Evolutionary conservation across 1,140 invertebrate genomes (phyloP).

Genomic region (Tetraneura akinire): DNA sequence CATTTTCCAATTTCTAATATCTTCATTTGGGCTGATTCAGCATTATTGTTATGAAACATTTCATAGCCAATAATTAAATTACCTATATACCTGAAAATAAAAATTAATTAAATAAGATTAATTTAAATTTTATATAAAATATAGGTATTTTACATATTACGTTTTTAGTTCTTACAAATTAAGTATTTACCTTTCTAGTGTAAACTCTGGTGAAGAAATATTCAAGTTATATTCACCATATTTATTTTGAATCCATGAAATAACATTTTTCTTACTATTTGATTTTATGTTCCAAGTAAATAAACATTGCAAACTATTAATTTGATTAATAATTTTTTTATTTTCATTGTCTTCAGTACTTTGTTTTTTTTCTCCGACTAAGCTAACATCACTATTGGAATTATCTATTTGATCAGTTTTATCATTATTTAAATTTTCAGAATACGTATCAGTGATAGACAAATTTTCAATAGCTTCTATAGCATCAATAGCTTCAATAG

Average conservation of each 20-base stretch:
- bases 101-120: neutral
- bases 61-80: conserved; percentile 46
- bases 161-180: neutral
- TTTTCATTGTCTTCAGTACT: neutral
- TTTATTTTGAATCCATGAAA: neutral
- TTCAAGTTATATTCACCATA: conserved; percentile 28
- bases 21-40: conserved; percentile 13
- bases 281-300: conserved; percentile 33
- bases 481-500: no score
- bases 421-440: neutral
- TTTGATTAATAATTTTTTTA: neutral
- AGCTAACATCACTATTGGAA: neutral
- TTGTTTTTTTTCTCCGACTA: neutral
- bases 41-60: neutral
- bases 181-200: conserved; percentile 18
- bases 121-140: no score
- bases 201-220: neutral
- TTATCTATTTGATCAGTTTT: neutral
- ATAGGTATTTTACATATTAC: neutral
- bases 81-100: conserved; percentile 30
- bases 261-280: neutral
- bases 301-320: conserved; percentile 13
- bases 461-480: neutral
- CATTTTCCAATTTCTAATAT: conserved; percentile 45
- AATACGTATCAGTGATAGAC: neutral